Base-by-base conservation (phyloP, 1,140 invertebrate species). In the Rhagoletis zephyria region DNA sequence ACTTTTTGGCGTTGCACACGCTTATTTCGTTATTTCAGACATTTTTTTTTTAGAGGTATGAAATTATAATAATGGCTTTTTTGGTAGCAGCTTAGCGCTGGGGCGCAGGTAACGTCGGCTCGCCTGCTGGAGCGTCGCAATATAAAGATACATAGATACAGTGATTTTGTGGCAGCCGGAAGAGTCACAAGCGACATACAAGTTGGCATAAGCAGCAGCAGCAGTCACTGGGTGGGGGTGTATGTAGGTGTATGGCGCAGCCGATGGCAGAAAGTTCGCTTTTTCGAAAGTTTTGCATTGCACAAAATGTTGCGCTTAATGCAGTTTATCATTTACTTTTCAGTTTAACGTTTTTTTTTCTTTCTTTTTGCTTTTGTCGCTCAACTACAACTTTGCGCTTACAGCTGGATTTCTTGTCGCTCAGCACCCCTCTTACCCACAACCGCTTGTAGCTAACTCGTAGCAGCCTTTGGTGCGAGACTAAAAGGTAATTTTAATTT, bases 311-410 rank as follows among this genome's bases (percentile, higher is more conserved):
- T 91, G 89, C 89, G 88, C 77, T 90, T 81, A 81, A 92, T 92
- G 91, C 91, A 92, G 90, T 92, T 92, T 92, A 92, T 92, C 91
- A 92, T 92, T 91, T 92, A 88, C 85, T 77, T 88, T 85, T 16
- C 30, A 64, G 59, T 77, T 70, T 85, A 63, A 63, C 42, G 56
- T 0, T 16, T 30, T 0, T 16, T 30, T 30, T 3, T 45, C 63
- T 61, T 61, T 6, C 42, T 61, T 42, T 14, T 81, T 30, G 0
- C 3, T 19, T 56, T 81, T 77, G 45, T 70, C 51, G 65, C 30
- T 42, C 42, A 7, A 45, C 0, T 16, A 56, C 40, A 81, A 81
- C n/a, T 81, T 81, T 81, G 51, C 74, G 74, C 48, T 81, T 56
- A 81, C 74, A 81, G 45, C 48, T 81, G 74, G 74, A 56, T 81